Base-by-base conservation (phyloP, 2,113 vertebrate genomes). In the Hemiprocne comata region DNA sequence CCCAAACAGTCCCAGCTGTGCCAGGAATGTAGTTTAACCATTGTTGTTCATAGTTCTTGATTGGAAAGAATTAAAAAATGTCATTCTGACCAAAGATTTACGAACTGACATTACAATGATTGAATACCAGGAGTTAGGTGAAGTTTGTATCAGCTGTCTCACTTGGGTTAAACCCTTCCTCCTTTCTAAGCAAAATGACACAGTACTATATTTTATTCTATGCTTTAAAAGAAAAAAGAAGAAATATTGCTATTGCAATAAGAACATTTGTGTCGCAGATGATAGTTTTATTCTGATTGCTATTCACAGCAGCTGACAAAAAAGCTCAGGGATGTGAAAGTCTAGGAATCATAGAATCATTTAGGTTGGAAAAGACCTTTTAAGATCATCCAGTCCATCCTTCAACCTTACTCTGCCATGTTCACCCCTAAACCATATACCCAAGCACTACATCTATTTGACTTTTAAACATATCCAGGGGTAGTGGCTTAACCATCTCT, bases 1-100 rank as follows among this genome's bases (percentile, higher is more conserved):
- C 53, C 71, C 92, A 40, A 95, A 54, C 85, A 93, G 82, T 83
- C 79, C 75, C 87, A 95, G 88, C 96, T 97, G 94, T 95, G 82
- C 61, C 69, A 86, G 83, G 95, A 96, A 96, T 96, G 93, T 48
- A 73, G 38, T 92, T 95, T 80, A 95, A 60, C 87, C 33, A 26
- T 94, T 88, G 64, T 73, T 82, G 60, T 84, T 95, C 53, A 1
- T 71, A 86, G 53, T 65, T 92, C 72, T 71, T 3, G 0, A 50
- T 90, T 88, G 87, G 42, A 93, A 92, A 71, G 78, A 89, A 91
- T 96, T 77, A 80, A 84, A 94, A 94, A 84, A 69, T 62, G 62
- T 76, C 44, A 75, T 93, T 94, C 61, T 71, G 70, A 29, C n/a
- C 3, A 1, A 61, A 84, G 90, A 90, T 92, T 88, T 90, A 84